Base-by-base conservation (phyloP, 2,113 vertebrate genomes). In the Equus quagga region DNA sequence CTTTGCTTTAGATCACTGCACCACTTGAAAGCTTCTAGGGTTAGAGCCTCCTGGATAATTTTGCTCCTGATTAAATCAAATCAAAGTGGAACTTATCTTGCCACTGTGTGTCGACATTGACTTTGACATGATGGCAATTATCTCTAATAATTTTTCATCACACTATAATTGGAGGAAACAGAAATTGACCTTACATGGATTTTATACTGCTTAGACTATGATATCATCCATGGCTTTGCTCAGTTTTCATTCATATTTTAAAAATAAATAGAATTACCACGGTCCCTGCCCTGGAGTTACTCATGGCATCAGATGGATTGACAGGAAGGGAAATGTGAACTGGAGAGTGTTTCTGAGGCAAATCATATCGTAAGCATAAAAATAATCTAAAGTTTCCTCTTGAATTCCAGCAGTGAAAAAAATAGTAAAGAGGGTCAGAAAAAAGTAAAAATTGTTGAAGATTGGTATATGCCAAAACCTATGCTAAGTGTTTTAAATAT, bases 191-290 rank as follows among this genome's bases (percentile, higher is more conserved):
- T 80, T 41, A 19, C 33, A 46, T 28, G 18, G 3, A 88, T 36
- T 56, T 87, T 86, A 28, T 64, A 70, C 0, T 76, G n/a, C 33
- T 96, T 89, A 85, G 28, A 58, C 70, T 31, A 49, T 88, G 18
- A 78, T 49, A 64, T 69, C 36, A 85, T 41, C 14, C 28, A 79
- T 15, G 46, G 36, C 18, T 73, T 76, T 73, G 13, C 24, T 75
- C n/a, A 26, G 31, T 28, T 67, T 89, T 84, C 21, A 82, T 64
- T 60, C 1, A n/a, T 78, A 19, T 80, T 86, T 96, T 72, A 31
- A 56, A 86, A 94, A 82, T 51, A 94, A 85, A n/a, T 24, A 87
- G n/a, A 90, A 94, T 24, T 62, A 33, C 19, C 11, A 76, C 18
- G 36, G 5, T 28, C 6, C 15, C 51, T 51, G 12, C 23, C 83